Evolutionary conservation across 1,140 invertebrate genomes (phyloP), one percentile per base, ranked within the genome.

Genomic region (Rhyacophila brunnea): DNA sequence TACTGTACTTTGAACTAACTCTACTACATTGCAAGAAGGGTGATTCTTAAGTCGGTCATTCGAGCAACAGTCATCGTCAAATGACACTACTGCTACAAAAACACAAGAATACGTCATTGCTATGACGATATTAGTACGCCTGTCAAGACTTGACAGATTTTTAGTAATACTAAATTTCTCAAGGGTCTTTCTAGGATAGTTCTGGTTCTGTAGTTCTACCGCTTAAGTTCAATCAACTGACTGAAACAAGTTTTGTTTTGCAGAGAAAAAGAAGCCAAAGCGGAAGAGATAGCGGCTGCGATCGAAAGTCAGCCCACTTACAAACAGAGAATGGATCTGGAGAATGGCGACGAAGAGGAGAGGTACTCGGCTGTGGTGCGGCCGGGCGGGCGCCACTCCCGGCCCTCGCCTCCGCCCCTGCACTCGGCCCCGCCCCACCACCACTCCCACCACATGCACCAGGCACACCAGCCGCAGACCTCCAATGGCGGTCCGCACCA

Each of bases 321-420:
- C 66, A 89, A 88, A 69, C 84, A 85, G n/a, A 81, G 90, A 58
- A 79, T 89, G 49, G 91, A 93, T 49, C 68, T 95, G 47, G 94
- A 96, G 78, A 95, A 96, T 78, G 93, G 91, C 0, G 92, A 95
- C 67, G 91, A 95, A 68, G 93, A 95, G 72, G 89, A 93, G 66
- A 78, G 86, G 65, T 95, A 86, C 76, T 89, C 89, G 14, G 86
- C 89, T 14, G 88, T 90, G 15, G 78, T 84, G 59, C 74, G 87
- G 28, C 82, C 80, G 7, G 67, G 67, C 19, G 80, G 79, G 6
- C 66, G 68, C 28, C 68, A 67, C 2, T 67, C 68, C 6, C 46
- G 65, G 10, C 68, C 71, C 50, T 65, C 66, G 10, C 58, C 62
- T 36, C 65, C 62, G 3, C 70, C 65, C 53, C 60, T 64, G 9